A percentile compares a stretch with the other conserved stretches of the same genome.
Conservation (phyloP, 2,888 invertebrate genomes). For the Cosmia trapezina region DNA sequence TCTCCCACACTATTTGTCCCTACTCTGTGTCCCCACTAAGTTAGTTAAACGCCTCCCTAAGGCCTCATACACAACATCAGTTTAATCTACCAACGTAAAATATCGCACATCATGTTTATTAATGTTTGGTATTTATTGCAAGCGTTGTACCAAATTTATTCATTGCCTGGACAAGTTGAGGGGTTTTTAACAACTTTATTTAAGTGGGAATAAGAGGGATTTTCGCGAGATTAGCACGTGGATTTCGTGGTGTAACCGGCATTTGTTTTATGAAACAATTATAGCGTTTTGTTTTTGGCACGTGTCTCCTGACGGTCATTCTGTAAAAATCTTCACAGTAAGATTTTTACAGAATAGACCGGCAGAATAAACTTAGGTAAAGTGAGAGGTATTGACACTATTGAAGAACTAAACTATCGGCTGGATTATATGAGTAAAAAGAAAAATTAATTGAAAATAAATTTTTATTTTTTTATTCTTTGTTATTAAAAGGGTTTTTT, state of each 20-base stretch:
- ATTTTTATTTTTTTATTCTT: too few relatives aligned
- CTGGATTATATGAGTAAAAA: too few relatives aligned
- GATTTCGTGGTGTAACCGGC: conserved; percentile 15
- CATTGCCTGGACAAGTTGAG: conserved; percentile 71
- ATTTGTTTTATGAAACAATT: conserved; percentile 27
- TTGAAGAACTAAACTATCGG: too few relatives aligned
- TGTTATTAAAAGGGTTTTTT: too few relatives aligned
- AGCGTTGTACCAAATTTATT: conserved; percentile 81
- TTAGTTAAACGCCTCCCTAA: conserved; percentile 84
- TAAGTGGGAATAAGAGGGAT: conserved; percentile 54
- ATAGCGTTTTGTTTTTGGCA: neutral
- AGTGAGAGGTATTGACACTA: too few relatives aligned
- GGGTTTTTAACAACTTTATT: conserved; percentile 63
- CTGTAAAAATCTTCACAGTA: too few relatives aligned
- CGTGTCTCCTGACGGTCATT: neutral
- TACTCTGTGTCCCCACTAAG: conserved; percentile 72
- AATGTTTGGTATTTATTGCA: conserved; percentile 83
- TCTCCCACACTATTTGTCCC: conserved; percentile 33
- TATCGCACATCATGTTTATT: conserved; percentile 85
- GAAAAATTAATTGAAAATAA: neutral
- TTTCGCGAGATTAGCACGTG: conserved; percentile 49
- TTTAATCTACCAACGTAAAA: conserved; percentile 85
- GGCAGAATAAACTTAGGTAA: too few relatives aligned
- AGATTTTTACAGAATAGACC: too few relatives aligned
- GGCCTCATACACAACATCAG: conserved; percentile 81